Conservation (phyloP, 2,888 invertebrate species). For the Drosophila cracens region DNA sequence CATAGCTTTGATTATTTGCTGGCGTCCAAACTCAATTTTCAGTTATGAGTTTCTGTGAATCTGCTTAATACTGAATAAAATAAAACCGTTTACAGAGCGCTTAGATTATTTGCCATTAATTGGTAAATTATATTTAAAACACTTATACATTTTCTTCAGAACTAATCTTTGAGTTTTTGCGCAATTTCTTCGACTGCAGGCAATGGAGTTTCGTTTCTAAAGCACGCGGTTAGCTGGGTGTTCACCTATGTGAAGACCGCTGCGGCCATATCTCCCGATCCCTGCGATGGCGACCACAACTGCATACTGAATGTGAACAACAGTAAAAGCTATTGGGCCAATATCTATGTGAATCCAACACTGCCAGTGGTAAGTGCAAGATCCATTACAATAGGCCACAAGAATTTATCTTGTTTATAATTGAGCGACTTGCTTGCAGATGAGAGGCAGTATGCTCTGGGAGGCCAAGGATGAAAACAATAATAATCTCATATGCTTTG, state of each 20-base stretch:
- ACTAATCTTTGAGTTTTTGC: background rate
- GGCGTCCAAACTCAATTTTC: background rate
- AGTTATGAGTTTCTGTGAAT: background rate
- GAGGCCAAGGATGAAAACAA: conserved; percentile 75
- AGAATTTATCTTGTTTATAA: background rate
- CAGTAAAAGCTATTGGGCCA: conserved; percentile 80
- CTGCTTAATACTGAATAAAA: background rate
- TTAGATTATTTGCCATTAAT: background rate
- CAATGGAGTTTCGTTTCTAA: conserved; percentile 74
- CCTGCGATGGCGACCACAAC: conserved; percentile 78
- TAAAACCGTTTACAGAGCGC: background rate
- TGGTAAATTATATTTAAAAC: background rate
- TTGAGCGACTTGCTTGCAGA: conserved; percentile 78
- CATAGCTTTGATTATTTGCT: background rate
- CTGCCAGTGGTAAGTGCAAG: conserved; percentile 79
- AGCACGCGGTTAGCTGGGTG: conserved; percentile 82
- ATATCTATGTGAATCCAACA: conserved; percentile 73
- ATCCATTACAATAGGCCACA: background rate
- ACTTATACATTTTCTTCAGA: background rate
- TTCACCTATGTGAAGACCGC: conserved; percentile 77
- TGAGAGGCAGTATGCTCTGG: conserved; percentile 82
- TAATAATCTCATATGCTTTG: conserved; percentile 81
- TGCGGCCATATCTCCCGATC: conserved; percentile 82
- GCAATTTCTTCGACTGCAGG: conserved; percentile 51
- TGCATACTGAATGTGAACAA: conserved; percentile 73